Evolutionary conservation across 2,888 invertebrate genomes (phyloP).

Genomic region (Drosophila paracracens): DNA sequence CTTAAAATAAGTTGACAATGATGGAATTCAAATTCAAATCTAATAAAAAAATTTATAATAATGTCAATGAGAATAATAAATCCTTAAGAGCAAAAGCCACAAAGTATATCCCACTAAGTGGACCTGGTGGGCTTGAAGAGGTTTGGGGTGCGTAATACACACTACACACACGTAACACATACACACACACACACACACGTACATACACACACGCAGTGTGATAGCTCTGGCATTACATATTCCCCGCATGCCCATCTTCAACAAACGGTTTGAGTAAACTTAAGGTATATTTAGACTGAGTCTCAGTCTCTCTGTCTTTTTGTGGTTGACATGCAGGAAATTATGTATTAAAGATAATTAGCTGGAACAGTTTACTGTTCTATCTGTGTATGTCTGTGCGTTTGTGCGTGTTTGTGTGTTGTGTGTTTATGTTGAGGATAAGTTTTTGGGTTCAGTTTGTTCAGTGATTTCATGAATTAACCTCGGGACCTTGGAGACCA

Average conservation of each 20-base stretch:
- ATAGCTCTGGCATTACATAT: background rate
- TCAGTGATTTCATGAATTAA: slow-evolving; percentile 69
- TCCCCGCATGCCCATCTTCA: background rate
- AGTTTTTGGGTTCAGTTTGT: slow-evolving; percentile 42
- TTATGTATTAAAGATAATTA: slow-evolving; percentile 65
- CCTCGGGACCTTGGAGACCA: slow-evolving; percentile 34
- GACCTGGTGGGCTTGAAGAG: background rate
- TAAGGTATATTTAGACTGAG: slow-evolving; percentile 1
- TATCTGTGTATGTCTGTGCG: slow-evolving; percentile 5
- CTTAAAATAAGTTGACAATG: background rate
- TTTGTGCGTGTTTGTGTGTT: slow-evolving; percentile 18
- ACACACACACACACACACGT: background rate
- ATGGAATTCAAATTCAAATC: background rate
- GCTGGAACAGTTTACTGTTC: slow-evolving; percentile 17
- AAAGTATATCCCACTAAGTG: background rate
- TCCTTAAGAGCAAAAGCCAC: background rate
- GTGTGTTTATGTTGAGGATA: slow-evolving; percentile 20
- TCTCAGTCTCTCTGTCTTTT: slow-evolving; percentile 10
- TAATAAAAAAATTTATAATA: background rate
- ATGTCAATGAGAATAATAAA: background rate
- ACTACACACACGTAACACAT: background rate
- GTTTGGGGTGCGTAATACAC: background rate
- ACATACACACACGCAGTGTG: background rate
- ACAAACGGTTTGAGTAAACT: background rate
- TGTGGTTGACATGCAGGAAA: slow-evolving; percentile 58